phyloP scores from a whole-genome alignment of 2,797 vertebrate genomes.

The Ispidina lecontei region DNA sequence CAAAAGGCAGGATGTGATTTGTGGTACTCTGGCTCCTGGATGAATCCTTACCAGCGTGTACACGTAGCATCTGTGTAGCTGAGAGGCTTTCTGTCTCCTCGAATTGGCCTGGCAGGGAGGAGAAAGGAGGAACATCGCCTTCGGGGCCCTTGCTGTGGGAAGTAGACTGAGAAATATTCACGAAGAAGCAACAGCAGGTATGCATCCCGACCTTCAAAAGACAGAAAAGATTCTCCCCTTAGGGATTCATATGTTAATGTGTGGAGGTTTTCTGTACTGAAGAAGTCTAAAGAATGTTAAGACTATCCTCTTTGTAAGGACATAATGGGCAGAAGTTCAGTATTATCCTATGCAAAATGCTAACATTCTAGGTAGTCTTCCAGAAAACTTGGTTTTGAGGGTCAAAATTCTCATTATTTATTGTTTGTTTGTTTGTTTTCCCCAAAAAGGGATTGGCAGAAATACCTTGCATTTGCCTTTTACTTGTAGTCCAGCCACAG shows the following conservation, averaged over 20 bases:
- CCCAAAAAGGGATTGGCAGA: not conserved
- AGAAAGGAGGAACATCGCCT: not conserved
- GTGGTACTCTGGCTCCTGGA: not conserved
- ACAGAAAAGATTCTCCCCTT: not conserved
- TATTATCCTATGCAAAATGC: not conserved
- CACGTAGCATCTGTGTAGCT: not conserved
- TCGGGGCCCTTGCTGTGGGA: accelerated
- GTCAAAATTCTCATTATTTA: not conserved
- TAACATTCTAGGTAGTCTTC: not conserved
- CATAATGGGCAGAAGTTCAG: accelerated
- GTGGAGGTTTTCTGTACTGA: not conserved
- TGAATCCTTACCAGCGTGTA: not conserved
- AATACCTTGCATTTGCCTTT: not conserved
- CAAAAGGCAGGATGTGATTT: not conserved
- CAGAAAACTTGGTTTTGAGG: not conserved
- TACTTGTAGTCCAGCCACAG: not conserved
- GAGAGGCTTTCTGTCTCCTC: not conserved
- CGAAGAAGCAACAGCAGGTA: not conserved
- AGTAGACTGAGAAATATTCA: not conserved
- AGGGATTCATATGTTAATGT: not conserved
- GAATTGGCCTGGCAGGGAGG: not conserved
- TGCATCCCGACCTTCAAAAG: not conserved
- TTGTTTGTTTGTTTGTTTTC: not conserved
- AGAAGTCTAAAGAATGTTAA: not conserved
- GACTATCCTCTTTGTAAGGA: not conserved